Percentiles rank a stretch among this genome's conserved stretches.
phyloP scores from a whole-genome alignment of 2,888 invertebrate species.

The Oeneis ivallda region DNA sequence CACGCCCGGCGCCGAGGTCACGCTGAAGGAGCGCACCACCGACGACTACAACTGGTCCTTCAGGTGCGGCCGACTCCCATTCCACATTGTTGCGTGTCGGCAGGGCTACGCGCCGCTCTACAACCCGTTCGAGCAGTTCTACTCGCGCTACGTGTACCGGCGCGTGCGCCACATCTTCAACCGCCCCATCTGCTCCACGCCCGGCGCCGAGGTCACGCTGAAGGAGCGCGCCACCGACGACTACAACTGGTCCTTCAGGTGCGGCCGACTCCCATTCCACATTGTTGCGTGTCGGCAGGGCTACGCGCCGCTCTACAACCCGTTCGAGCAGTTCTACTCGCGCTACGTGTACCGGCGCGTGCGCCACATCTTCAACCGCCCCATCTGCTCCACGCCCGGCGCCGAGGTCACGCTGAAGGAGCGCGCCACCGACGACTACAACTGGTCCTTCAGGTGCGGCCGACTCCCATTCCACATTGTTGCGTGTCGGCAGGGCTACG shows the following conservation, averaged over 20 bases:
- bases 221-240: conserved; percentile 93
- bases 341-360: conserved; percentile 96
- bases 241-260: conserved; percentile 97
- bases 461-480: too few species aligned
- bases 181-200: conserved; percentile 95
- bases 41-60: conserved; percentile 97
- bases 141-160: conserved; percentile 95
- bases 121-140: conserved; percentile 93
- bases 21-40: conserved; percentile 91
- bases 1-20: conserved; percentile 93
- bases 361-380: conserved; percentile 97
- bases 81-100: neutral
- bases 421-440: conserved; percentile 91
- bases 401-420: conserved; percentile 92
- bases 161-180: conserved; percentile 98
- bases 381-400: conserved; percentile 96
- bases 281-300: conserved; percentile 80
- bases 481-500: conserved; percentile 85
- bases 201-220: conserved; percentile 92
- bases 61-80: conserved; percentile 79
- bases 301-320: conserved; percentile 91
- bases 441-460: conserved; percentile 98
- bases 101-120: conserved; percentile 92
- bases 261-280: too few species aligned
- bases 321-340: conserved; percentile 94